Evolutionary conservation across 1,140 invertebrate genomes (phyloP), one percentile per base, ranked within the genome.

Genomic region (Callitettix versicolor): DNA sequence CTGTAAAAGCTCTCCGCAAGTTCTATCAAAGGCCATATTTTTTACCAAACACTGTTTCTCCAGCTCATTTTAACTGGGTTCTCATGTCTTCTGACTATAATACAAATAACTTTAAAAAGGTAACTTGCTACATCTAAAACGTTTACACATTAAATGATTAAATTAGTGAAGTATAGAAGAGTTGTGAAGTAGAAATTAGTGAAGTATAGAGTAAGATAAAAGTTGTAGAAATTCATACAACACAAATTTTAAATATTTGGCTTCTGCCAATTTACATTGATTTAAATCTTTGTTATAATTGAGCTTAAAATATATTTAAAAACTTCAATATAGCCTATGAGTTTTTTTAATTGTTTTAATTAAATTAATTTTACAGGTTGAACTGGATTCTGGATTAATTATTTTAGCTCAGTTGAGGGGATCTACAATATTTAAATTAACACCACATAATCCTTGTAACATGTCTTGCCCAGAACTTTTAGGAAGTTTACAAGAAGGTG

Each of bases 61-160:
- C 86, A 4, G 81, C 83, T 0, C 80, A 86, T 58, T 84, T 85
- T 59, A 91, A 86, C 64, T 90, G 86, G 86, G 70, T 91, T 4
- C 67, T 90, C 1, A 76, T 90, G 68, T 88, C 85, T 0, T 82
- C 81, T 22, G 79, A 86, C 57, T 90, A 88, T 62, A 79, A 79
- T 26, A 79, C 80, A 7, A 78, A 79, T 24, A 79, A 80, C 58
- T 86, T 79, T 62, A 89, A 89, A 68, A 74, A 73, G 62, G 75
- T 77, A 57, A 66, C 9, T 15, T 14, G 3, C 9, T 30, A 30
- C 26, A 30, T 30, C 26, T 30, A n/a, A n/a, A n/a, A n/a, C n/a
- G n/a, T n/a, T n/a, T n/a, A n/a, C n/a, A n/a, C n/a, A n/a, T n/a
- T n/a, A n/a, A n/a, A n/a, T n/a, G n/a, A n/a, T n/a, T n/a, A n/a